A percentile compares a stretch with the other conserved stretches of the same genome.
These are phyloP conservation scores for Linhomoeus sp. DNA, from an alignment of 2,888 invertebrate genomes.

Conservation along the genomic window DNA sequence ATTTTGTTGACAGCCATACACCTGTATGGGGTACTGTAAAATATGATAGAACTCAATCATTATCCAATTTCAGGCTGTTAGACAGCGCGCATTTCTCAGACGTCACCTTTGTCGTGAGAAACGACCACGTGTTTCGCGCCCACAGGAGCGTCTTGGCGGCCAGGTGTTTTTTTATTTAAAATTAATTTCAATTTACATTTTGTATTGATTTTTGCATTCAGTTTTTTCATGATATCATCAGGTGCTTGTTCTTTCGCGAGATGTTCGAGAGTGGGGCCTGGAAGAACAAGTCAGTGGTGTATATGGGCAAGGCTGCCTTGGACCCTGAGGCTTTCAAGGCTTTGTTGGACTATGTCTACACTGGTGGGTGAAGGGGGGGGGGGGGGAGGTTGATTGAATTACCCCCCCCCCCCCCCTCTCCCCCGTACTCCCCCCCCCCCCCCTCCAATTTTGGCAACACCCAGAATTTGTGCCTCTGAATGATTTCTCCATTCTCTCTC, in stretches of 20 bases:
- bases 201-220: background rate
- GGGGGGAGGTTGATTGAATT: too few relatives aligned
- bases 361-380: slow-evolving; percentile 18
- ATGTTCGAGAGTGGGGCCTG: slow-evolving; percentile 29
- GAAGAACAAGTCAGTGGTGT: slow-evolving; percentile 25
- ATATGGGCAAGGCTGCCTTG: slow-evolving; percentile 24
- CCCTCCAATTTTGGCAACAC: too few relatives aligned
- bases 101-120: slow-evolving; percentile 29
- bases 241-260: slow-evolving; percentile 29
- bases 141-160: slow-evolving; percentile 33
- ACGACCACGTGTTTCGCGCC: slow-evolving; percentile 27
- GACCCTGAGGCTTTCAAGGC: slow-evolving; percentile 29
- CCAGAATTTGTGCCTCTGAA: too few relatives aligned
- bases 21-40: too few relatives aligned
- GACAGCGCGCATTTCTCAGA: slow-evolving; percentile 29
- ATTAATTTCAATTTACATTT: background rate
- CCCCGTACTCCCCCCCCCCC: too few relatives aligned
- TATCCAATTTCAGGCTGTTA: background rate
- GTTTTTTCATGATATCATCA: slow-evolving; percentile 6
- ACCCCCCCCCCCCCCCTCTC: too few relatives aligned
- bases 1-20: too few relatives aligned
- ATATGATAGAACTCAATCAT: too few relatives aligned
- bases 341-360: slow-evolving; percentile 33
- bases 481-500: too few relatives aligned
- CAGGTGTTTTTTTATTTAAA: slow-evolving; percentile 15